Evolutionary conservation across 2,888 invertebrate genomes (phyloP).

Genomic region (Hirtodrosophila confusa): DNA sequence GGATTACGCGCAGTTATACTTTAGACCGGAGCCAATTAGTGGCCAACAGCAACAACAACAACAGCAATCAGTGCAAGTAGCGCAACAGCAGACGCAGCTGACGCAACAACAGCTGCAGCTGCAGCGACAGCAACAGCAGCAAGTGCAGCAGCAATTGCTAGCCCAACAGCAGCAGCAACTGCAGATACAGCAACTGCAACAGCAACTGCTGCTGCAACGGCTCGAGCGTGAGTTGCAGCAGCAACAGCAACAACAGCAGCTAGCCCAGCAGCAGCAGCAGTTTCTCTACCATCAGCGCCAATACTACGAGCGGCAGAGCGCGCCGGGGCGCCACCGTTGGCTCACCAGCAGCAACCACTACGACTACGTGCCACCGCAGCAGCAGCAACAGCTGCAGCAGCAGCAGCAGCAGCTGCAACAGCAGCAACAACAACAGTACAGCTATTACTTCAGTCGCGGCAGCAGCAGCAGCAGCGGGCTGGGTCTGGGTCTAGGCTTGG

Average conservation of each 20-base stretch:
- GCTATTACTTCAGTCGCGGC: conserved; percentile 71
- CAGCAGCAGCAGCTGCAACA: conserved; percentile 40
- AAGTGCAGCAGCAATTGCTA: conserved; percentile 73
- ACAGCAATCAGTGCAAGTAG: conserved; percentile 56
- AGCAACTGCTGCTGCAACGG: conserved; percentile 75
- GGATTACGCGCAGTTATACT: conserved; percentile 84
- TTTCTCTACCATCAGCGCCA: conserved; percentile 65
- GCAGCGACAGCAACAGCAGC: conserved; percentile 67
- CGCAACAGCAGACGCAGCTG: conserved; percentile 53
- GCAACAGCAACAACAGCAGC: conserved; percentile 61
- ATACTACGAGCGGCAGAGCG: conserved; percentile 55
- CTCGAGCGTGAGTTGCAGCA: conserved; percentile 75
- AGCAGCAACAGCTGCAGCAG: conserved; percentile 40
- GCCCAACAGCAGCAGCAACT: conserved; percentile 79
- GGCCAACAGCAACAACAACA: conserved; percentile 81
- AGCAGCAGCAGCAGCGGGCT: conserved; percentile 73
- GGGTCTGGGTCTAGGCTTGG: conserved; percentile 67
- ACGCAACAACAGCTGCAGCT: conserved; percentile 55
- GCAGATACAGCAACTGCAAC: conserved; percentile 76
- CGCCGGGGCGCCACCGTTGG: conserved; percentile 56
- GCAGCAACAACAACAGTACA: conserved; percentile 67
- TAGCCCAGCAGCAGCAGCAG: conserved; percentile 61
- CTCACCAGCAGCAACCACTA: conserved; percentile 47
- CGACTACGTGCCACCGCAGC: conserved; percentile 36
- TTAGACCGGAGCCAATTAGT: conserved; percentile 84